phyloP scores from a whole-genome alignment of 1,140 invertebrate species.

The Colletes latitarsis region DNA sequence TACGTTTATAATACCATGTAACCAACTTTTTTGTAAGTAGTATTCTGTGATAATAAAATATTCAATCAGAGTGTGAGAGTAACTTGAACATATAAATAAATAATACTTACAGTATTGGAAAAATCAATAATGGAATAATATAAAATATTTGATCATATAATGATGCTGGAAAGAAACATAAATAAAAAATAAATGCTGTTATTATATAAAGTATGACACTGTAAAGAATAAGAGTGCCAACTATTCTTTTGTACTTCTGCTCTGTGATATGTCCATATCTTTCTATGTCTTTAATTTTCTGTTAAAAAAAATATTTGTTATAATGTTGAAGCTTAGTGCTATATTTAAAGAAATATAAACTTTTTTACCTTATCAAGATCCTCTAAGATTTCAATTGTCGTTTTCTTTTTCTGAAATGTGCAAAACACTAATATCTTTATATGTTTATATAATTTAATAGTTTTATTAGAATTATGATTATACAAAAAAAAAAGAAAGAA shows the following conservation, averaged over 20 bases:
- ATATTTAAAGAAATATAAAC: constrained; percentile 28
- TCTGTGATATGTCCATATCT: constrained; percentile 90
- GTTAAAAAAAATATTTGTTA: constrained; percentile 65
- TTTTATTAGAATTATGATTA: background rate
- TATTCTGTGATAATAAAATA: constrained; percentile 85
- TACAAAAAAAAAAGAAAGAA: background rate
- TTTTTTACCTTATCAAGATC: constrained; percentile 84
- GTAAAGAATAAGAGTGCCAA: constrained; percentile 89
- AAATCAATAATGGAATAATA: constrained; percentile 87
- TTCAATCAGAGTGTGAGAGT: background rate
- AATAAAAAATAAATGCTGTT: constrained; percentile 88
- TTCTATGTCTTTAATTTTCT: constrained; percentile 91
- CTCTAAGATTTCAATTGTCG: constrained; percentile 89
- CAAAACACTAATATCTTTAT: constrained; percentile 1
- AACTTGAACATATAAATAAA: constrained; percentile 11
- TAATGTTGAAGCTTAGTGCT: constrained; percentile 41
- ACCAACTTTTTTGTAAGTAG: constrained; percentile 89
- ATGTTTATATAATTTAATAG: background rate
- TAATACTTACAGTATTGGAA: constrained; percentile 89
- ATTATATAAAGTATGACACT: constrained; percentile 91
- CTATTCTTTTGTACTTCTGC: constrained; percentile 88
- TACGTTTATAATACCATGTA: constrained; percentile 93
- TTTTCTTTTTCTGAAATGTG: constrained; percentile 89
- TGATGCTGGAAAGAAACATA: constrained; percentile 87
- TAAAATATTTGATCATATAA: constrained; percentile 87